phyloP scores from a whole-genome alignment of 35 echinoderm and acorn worm genomes.

The Lytechinus pictus region DNA sequence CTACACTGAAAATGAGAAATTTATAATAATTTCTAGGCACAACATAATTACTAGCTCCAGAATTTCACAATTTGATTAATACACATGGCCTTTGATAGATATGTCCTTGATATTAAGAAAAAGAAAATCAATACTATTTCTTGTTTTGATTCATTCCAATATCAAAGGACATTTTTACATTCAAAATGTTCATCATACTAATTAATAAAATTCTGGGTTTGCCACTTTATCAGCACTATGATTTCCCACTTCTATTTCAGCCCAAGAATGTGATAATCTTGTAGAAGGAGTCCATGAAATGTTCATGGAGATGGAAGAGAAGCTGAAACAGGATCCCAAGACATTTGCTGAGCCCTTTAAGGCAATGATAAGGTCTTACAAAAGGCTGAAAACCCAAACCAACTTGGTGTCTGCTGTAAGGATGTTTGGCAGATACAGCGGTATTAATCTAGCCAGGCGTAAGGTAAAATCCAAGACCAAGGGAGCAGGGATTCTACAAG shows the following conservation, averaged over 20 bases:
- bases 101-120: too few relatives aligned
- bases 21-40: too few relatives aligned
- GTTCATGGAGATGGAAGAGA: neutral
- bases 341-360: neutral
- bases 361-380: neutral
- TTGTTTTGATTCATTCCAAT: too few relatives aligned
- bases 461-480: neutral
- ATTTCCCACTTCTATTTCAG: neutral
- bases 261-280: neutral
- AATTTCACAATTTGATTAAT: too few relatives aligned
- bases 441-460: neutral
- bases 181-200: too few relatives aligned
- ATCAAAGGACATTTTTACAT: too few relatives aligned
- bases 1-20: too few relatives aligned
- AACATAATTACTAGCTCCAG: too few relatives aligned
- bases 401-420: neutral
- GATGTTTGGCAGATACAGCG: neutral
- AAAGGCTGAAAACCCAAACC: neutral
- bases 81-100: too few relatives aligned
- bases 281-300: neutral
- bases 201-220: too few relatives aligned
- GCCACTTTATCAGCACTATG: too few relatives aligned
- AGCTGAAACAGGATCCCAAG: neutral
- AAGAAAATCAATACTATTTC: too few relatives aligned
- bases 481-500: neutral